Base-by-base conservation (phyloP, 1,140 invertebrate species). In the Drosophila virilis region DNA sequence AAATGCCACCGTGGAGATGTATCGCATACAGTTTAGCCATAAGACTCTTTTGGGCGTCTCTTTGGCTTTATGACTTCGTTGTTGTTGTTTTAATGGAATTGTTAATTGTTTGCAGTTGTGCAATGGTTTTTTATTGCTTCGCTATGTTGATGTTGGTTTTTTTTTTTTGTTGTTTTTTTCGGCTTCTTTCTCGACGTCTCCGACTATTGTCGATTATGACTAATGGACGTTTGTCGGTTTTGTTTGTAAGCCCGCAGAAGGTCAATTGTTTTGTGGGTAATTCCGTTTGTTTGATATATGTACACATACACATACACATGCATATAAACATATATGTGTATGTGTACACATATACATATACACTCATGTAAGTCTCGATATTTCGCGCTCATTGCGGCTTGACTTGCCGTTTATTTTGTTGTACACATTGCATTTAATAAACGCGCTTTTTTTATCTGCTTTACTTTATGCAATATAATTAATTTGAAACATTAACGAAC, bases 21-120 rank as follows among this genome's bases (percentile, higher is more conserved):
- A 54, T 8, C 15, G 22, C 28, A 35, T 45, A 40, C 45, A 61
- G 28, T 51, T 68, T 51, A 10, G 28, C 38, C 43, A 9, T 35
- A 15, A 35, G 28, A 48, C 48, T 52, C 38, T 61, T 46, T 59
- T 51, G 58, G 67, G 58, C 54, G 67, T 64, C 42, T 64, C 42
- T 64, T 62, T 70, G 22, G 22, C 50, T 48, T 54, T 55, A 70
- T 70, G 68, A 50, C 81, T 85, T 65, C 62, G 74, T 50, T 43
- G 60, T 61, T 58, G 66, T 74, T 71, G 65, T 59, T 84, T 69
- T 84, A 84, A 52, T 66, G 32, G 28, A 38, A 84, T 77, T 77
- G 81, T 85, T 85, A 85, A 85, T 85, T 85, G 78, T 85, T 84
- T 85, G 82, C 82, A 78, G 81, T 85, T 85, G 77, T 85, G 81